Evolutionary conservation across 1,140 invertebrate genomes (phyloP), one percentile per base, ranked within the genome.

Genomic region (Goniozus legneri): DNA sequence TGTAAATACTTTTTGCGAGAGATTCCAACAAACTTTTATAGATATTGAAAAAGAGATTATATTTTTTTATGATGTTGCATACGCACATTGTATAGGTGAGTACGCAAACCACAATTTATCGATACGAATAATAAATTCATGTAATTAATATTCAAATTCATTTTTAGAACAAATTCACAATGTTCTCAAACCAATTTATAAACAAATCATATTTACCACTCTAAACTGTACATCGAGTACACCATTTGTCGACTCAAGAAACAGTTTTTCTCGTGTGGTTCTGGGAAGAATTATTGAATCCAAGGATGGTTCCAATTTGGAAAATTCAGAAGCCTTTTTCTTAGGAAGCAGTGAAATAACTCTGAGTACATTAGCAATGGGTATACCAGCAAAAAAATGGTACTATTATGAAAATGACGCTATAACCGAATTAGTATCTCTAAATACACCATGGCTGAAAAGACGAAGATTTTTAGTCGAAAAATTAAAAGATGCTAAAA

Each of bases 401-500:
- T 75, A 79, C 47, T 69, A 75, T 49, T 65, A 77, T 36, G 65
- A 81, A 44, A 69, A 62, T 47, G 35, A 16, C 70, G 34, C 66
- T 71, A 31, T 74, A 27, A 44, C 50, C 27, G 38, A 69, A 50
- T 64, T 76, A 54, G 50, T 69, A 65, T 62, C 58, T 24, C 58
- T 77, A 50, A 76, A 81, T 52, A 78, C 71, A 30, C 63, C 62
- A 24, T 84, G 83, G 75, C 79, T 97, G 14, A 91, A 86, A 71
- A 83, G 86, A 57, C 80, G 92, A 54, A 83, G 86, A 56, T 95
- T 82, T 65, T 79, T 93, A 32, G 81, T 94, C 13, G 93, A 97
- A 76, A 89, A 87, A 65, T 84, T 92, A 36, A 92, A 89, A 71
- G 92, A 96, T 79, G 89, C 92, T 0, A 79, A 83, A 57, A 85